These are phyloP conservation scores for Zeugodacus cucurbitae DNA, from an alignment of 1,140 invertebrate genomes.

Conservation along the genomic window DNA sequence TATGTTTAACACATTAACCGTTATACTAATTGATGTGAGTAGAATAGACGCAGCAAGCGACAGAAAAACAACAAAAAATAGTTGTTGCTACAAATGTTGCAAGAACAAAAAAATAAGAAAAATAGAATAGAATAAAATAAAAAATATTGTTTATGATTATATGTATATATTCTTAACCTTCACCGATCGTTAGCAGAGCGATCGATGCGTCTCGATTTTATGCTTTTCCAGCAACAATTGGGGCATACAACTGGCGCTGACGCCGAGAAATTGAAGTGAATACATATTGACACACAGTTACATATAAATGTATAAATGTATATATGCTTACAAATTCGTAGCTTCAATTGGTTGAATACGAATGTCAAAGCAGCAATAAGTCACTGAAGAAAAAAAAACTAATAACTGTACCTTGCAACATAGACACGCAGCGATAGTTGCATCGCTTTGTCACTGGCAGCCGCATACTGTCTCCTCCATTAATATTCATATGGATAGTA, in stretches of 20 bases:
- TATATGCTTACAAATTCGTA: no score
- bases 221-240: neutral
- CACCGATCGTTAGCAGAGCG: neutral
- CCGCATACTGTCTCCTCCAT: neutral
- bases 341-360: neutral
- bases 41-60: neutral
- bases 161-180: neutral
- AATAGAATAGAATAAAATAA: neutral
- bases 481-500: neutral
- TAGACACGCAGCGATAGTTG: no score
- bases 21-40: neutral
- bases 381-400: neutral
- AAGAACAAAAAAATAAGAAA: neutral
- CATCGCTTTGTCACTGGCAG: neutral
- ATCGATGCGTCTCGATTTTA: slow-evolving; percentile 9
- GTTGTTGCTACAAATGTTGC: neutral
- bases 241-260: neutral
- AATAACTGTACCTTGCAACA: neutral
- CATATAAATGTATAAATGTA: neutral
- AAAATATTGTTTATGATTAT: neutral
- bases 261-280: neutral
- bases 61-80: neutral
- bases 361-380: slow-evolving; percentile 1
- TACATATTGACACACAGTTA: neutral
- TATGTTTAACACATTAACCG: neutral